Evolutionary conservation across 2,888 invertebrate species (phyloP).

Genomic region (Amphipoea lucens): DNA sequence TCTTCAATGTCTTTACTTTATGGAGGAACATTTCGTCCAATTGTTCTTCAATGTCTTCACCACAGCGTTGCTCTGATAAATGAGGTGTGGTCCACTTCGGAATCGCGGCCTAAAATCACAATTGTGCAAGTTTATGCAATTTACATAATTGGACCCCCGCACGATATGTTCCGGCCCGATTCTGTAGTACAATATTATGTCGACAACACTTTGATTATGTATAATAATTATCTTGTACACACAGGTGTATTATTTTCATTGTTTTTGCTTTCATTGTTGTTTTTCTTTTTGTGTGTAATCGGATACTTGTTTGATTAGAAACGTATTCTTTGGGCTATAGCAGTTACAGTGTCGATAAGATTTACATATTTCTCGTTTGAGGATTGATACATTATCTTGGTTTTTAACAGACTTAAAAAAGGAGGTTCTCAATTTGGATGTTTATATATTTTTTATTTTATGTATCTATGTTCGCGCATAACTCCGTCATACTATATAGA

Average conservation of each 20-base stretch:
- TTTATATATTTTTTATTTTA: no score
- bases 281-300: slow-evolving; percentile 33
- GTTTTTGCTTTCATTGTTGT: slow-evolving; percentile 59
- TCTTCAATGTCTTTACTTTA: slow-evolving; percentile 1
- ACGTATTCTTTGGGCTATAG: neutral
- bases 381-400: neutral
- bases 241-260: slow-evolving; percentile 40
- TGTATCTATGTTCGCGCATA: no score
- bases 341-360: neutral
- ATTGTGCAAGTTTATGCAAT: slow-evolving; percentile 69
- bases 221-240: slow-evolving; percentile 45
- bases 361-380: no score
- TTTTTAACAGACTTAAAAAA: no score
- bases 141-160: slow-evolving; percentile 68
- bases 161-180: slow-evolving; percentile 80
- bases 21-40: neutral
- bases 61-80: slow-evolving; percentile 34
- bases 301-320: slow-evolving; percentile 15
- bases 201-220: slow-evolving; percentile 50
- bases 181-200: slow-evolving; percentile 71
- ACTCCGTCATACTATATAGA: no score
- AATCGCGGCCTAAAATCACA: slow-evolving; percentile 48
- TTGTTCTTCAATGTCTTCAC: slow-evolving; percentile 31
- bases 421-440: no score
- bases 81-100: slow-evolving; percentile 22